Base-by-base conservation (phyloP, 2,888 invertebrate species). In the Ormia ochracea region DNA sequence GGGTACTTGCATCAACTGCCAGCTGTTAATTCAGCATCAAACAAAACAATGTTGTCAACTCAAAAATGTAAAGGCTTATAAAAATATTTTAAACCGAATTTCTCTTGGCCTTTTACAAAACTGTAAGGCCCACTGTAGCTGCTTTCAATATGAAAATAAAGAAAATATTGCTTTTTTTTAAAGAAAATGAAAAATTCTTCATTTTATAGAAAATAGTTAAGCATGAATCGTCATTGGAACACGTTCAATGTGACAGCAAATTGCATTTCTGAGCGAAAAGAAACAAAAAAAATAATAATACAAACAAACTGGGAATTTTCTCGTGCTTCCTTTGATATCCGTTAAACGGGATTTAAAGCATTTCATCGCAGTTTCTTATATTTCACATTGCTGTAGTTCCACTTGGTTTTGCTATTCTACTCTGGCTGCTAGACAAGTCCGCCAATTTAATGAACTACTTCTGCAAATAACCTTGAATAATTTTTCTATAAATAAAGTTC, bases 391-490 rank as follows among this genome's bases (percentile, higher is more conserved):
- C 0, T 50, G 26, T 36, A 69, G 28, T 43, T 36, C 45, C 45
- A 7, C 43, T 17, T 45, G 23, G 1, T 41, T 33, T 43, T 36
- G 19, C 4, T 4, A 6, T 19, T 48, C 21, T 45, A 21, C 61
- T 36, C 45, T 76, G 28, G 10, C 2, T 9, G 48, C 12, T 31
- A 21, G 19, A 12, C 28, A 21, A 48, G 33, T 48, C 28, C 12
- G 36, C 28, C 48, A 9, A 50, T 45, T 19, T 9, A 50, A 50
- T 28, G 33, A 43, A 21, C 31, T 19, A 54, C 48, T n/a, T 50
- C 43, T 31, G 17, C 5, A 59, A 43, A 3, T 59, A 50, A 26
- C 59, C 59, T 65, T 75, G 41, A 66, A 23, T 50, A 50, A 43
- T 7, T 52, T 59, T 19, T 41, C 14, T 50, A 28, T 28, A 50